Evolutionary conservation across 1,140 invertebrate species (phyloP), one percentile per base, ranked within the genome.

Genomic region (Orchestia grillus): DNA sequence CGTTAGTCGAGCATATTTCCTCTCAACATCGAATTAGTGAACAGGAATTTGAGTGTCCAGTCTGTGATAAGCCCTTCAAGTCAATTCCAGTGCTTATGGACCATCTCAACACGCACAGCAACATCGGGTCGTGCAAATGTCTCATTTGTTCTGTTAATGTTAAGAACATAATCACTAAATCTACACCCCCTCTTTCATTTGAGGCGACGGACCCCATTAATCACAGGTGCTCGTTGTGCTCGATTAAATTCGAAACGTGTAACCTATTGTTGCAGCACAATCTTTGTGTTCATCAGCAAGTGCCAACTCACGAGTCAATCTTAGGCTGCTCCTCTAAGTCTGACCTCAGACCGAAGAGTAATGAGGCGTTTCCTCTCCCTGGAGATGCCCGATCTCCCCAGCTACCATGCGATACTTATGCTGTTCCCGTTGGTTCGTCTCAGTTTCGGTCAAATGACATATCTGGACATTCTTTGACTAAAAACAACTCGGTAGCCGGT

Each of bases 21-120:
- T 44, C 43, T 6, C 19, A 94, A 45, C 92, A 94, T 28, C 44
- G 44, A 44, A 44, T 94, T 44, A 44, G 92, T 40, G 44, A 94
- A 40, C 92, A 94, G 19, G 19, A 94, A n/a, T 94, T 94, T 94
- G 44, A 94, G 44, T 94, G 92, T 94, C 44, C 92, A 19, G 92
- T 94, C 36, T 47, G 92, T 40, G 92, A 94, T 94, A 40, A 44
- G 43, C 92, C 92, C 40, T 94, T 45, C 44, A 42, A 47, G 11
- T 44, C 92, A 44, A 92, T 92, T 43, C 3, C 41, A 41, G 90
- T 44, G 23, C 92, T 94, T 47, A 40, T 94, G 11, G 44, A 40
- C 44, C 92, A 94, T 44, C 92, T 94, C 23, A 94, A 94, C 92
- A 44, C 11, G 43, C 92, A 94, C 44, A 45, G 44, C 44, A 45